These are phyloP conservation scores for Amphiura filiformis DNA, from an alignment of 35 echinoderm and acorn worm species.

Conservation along the genomic window DNA sequence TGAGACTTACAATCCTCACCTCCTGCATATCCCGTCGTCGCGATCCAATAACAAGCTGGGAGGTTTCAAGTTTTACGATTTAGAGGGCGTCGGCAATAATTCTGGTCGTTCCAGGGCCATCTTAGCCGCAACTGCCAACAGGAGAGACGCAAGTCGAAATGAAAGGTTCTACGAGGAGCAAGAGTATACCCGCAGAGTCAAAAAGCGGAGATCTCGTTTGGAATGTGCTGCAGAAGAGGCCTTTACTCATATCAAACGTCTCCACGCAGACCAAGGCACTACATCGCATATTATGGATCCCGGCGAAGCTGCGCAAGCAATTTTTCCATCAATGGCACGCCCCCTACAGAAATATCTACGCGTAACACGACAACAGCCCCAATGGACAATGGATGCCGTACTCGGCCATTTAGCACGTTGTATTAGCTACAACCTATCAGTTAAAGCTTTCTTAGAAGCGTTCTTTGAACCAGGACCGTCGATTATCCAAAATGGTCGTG, in stretches of 20 bases:
- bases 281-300: slow-evolving; percentile 86
- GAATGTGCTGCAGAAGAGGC: slow-evolving; percentile 72
- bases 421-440: slow-evolving; percentile 91
- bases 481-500: slow-evolving; percentile 61
- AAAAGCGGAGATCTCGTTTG: slow-evolving; percentile 78
- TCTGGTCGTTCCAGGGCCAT: slow-evolving; percentile 78
- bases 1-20: slow-evolving; percentile 80
- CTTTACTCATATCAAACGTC: too few species aligned
- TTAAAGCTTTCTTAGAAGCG: slow-evolving; percentile 82
- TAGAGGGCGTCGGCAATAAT: slow-evolving; percentile 79
- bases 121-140: slow-evolving; percentile 66
- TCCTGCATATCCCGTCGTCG: slow-evolving; percentile 70
- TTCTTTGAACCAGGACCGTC: slow-evolving; percentile 90
- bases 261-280: slow-evolving; percentile 66
- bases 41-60: slow-evolving; percentile 67
- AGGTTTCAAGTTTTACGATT: slow-evolving; percentile 94
- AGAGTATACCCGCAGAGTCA: slow-evolving; percentile 87
- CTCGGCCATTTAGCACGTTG: slow-evolving; percentile 86
- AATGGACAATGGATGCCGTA: slow-evolving; percentile 92
- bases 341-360: slow-evolving; percentile 97
- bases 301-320: slow-evolving; percentile 89
- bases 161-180: slow-evolving; percentile 98
- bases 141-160: slow-evolving; percentile 80
- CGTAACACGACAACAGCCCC: slow-evolving; percentile 92
- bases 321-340: slow-evolving; percentile 94